A percentile compares a stretch with the other conserved stretches of the same genome.
These are phyloP conservation scores for Buathra laborator DNA, from an alignment of 2,888 invertebrate species.

Conservation along the genomic window DNA sequence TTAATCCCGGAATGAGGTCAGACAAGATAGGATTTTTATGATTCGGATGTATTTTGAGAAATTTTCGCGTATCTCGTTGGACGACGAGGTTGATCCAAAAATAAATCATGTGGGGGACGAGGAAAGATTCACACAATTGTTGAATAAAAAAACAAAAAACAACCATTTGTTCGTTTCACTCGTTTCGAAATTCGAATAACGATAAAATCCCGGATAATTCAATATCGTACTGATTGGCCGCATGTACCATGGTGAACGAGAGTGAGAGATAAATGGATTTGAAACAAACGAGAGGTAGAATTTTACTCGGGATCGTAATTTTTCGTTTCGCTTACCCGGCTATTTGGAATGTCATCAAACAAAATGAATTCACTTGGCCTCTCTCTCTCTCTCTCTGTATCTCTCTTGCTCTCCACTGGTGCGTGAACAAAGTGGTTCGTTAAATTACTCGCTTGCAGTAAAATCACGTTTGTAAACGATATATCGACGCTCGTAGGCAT, in stretches of 20 bases:
- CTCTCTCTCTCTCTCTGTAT: background rate
- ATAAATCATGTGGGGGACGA: background rate
- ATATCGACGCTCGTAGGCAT: background rate
- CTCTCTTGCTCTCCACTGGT: constrained; percentile 8
- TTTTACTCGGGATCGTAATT: constrained; percentile 32
- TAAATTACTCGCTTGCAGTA: constrained; percentile 33
- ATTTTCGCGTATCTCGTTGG: background rate
- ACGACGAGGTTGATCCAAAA: background rate
- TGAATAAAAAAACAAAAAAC: background rate
- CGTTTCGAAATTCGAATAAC: background rate
- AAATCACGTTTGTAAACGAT: constrained; percentile 6
- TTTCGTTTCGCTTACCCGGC: constrained; percentile 27
- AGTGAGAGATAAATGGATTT: background rate
- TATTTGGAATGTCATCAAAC: constrained; percentile 41
- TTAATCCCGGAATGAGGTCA: background rate
- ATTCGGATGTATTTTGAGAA: background rate
- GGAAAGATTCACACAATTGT: background rate
- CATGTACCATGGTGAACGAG: background rate
- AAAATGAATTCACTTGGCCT: constrained; percentile 25
- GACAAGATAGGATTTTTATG: background rate
- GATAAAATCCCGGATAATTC: constrained; percentile 23
- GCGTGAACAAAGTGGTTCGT: constrained; percentile 37
- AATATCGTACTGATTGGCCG: background rate
- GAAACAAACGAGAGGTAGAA: constrained; percentile 15
- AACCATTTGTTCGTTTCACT: background rate